Evolutionary conservation across 2,888 invertebrate genomes (phyloP).

Genomic region (Teinopalpus imperialis): DNA sequence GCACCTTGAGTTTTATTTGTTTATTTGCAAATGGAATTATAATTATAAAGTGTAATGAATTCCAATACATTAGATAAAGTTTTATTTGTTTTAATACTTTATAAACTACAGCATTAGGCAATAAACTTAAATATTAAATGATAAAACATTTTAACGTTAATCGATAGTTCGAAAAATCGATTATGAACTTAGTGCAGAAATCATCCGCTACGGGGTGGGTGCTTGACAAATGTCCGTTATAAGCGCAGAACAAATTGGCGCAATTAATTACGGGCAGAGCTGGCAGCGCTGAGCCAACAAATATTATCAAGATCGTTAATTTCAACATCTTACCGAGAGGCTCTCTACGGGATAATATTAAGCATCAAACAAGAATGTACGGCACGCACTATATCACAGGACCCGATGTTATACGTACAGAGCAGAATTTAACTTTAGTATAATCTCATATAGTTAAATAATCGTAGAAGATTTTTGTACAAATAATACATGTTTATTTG

Average conservation of each 20-base stretch:
- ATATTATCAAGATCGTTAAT: slow-evolving; percentile 81
- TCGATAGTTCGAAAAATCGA: slow-evolving; percentile 71
- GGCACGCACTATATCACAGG: slow-evolving; percentile 1
- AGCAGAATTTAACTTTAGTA: neutral
- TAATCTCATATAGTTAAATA: no score
- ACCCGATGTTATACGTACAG: neutral
- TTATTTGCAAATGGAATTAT: slow-evolving; percentile 31
- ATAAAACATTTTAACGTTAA: slow-evolving; percentile 56
- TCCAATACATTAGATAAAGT: no score
- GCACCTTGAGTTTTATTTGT: slow-evolving; percentile 44
- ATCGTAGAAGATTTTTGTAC: no score
- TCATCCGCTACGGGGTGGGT: slow-evolving; percentile 66
- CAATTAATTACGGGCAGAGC: slow-evolving; percentile 74
- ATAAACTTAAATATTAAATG: no score
- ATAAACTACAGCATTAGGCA: no score
- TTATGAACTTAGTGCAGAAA: slow-evolving; percentile 76
- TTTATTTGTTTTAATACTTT: no score
- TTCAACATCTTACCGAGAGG: slow-evolving; percentile 68
- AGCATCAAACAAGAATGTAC: slow-evolving; percentile 51
- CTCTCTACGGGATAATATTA: slow-evolving; percentile 50
- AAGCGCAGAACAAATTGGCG: slow-evolving; percentile 78
- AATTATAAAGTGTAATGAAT: no score
- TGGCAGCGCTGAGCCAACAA: slow-evolving; percentile 74
- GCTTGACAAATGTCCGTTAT: slow-evolving; percentile 78
- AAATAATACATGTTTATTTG: no score